A percentile compares a stretch with the other conserved stretches of the same genome.
Evolutionary conservation across 2,113 vertebrate genomes (phyloP).

Genomic region (Tragelaphus scriptus): DNA sequence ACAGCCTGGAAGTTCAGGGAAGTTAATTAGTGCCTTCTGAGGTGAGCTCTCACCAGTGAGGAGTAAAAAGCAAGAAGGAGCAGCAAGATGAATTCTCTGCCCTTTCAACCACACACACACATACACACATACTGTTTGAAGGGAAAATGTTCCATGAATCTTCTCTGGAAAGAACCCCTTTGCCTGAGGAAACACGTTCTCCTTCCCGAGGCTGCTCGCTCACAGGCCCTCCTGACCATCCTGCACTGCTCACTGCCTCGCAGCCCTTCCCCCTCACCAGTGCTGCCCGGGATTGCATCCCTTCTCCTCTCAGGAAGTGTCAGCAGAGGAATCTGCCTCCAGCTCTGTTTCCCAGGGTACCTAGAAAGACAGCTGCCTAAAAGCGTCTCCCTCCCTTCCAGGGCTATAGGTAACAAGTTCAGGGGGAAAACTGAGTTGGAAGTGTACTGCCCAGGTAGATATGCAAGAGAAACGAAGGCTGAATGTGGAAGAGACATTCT

Average conservation of each 20-base stretch:
- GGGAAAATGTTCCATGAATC: not conserved
- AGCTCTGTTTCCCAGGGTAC: not conserved
- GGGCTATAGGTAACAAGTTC: not conserved
- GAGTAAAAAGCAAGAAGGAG: not conserved
- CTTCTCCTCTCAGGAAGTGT: not conserved
- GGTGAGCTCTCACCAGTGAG: not conserved
- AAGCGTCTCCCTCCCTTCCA: not conserved
- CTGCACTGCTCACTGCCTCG: rapidly evolving
- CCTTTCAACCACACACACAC: not conserved
- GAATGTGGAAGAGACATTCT: not conserved
- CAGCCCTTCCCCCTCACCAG: too few species aligned
- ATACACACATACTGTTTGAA: not conserved
- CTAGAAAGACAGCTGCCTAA: not conserved
- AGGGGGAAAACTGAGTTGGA: not conserved
- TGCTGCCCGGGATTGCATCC: not conserved
- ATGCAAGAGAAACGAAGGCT: not conserved
- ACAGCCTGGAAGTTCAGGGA: not conserved
- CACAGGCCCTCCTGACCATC: not conserved
- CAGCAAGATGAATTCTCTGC: not conserved
- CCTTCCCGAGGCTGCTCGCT: not conserved
- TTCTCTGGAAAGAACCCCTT: not conserved
- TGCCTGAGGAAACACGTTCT: not conserved
- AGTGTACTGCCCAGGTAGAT: not conserved
- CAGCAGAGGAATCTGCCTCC: not conserved
- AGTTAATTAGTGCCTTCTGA: not conserved